A percentile compares a stretch with the other conserved stretches of the same genome.
These are phyloP conservation scores for Elysia crispata DNA, from an alignment of 2,888 invertebrate genomes.

Conservation along the genomic window DNA sequence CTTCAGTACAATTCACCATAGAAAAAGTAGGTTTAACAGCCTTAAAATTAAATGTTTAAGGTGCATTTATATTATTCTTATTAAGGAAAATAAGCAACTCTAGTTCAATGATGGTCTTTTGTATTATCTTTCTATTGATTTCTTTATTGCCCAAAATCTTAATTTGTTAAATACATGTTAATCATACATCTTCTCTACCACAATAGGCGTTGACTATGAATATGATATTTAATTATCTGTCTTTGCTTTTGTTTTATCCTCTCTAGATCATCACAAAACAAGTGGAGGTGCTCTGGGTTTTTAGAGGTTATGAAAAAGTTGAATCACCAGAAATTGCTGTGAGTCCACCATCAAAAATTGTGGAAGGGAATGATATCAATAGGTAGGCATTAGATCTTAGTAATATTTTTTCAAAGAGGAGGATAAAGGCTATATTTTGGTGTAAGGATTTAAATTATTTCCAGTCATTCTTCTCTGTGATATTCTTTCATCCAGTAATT, in stretches of 20 bases:
- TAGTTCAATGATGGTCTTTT: too few species aligned
- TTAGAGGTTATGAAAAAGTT: constrained; percentile 79
- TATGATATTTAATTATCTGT: not conserved
- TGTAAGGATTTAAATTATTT: too few species aligned
- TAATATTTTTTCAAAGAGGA: not conserved
- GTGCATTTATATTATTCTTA: too few species aligned
- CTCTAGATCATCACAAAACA: constrained; percentile 85
- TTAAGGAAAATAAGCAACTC: too few species aligned
- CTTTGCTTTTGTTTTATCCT: constrained; percentile 16
- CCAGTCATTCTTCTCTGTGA: too few species aligned
- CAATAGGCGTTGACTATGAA: not conserved
- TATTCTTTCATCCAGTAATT: too few species aligned
- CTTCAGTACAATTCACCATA: constrained; percentile 50
- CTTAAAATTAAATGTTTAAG: too few species aligned
- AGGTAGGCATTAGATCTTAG: constrained; percentile 60
- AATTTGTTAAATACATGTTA: too few species aligned
- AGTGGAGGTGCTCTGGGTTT: constrained; percentile 92
- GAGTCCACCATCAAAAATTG: constrained; percentile 73
- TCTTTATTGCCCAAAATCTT: too few species aligned
- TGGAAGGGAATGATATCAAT: constrained; percentile 87
- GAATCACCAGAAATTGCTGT: constrained; percentile 65
- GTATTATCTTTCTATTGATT: too few species aligned
- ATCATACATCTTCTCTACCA: not conserved
- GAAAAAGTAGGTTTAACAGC: constrained; percentile 55
- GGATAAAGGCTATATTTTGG: not conserved